Evolutionary conservation across 2,888 invertebrate genomes (phyloP), one percentile per base, ranked within the genome.

Genomic region (Fragum sueziense): DNA sequence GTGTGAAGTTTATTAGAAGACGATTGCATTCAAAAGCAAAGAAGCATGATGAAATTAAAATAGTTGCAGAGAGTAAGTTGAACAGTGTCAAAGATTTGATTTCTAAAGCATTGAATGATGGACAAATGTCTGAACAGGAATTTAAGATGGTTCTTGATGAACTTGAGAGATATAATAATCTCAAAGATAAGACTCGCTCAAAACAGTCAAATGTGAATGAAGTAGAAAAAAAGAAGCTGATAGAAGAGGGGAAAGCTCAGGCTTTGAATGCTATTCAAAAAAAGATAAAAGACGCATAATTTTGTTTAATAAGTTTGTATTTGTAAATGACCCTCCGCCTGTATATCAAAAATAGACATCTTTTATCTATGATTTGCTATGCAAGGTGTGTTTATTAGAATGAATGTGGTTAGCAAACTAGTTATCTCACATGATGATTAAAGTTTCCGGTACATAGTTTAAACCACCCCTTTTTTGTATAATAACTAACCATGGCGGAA

Each of bases 1-100:
- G 68, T 68, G 68, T 68, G 6, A 68, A 68, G 68, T 68, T 34
- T 65, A 51, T 73, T 65, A 65, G 73, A 65, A 65, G 65, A 54
- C 47, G 52, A 51, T 25, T 68, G 51, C 68, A 61, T 72, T 37
- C 20, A 47, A 62, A 72, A 61, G 72, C 73, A 25, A 29, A 73
- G 61, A 77, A 77, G 47, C 73, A 76, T 71, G 22, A 76, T 68
- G 67, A 76, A 20, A 76, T 76, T 34, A 76, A 65, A n/a, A 71
- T 31, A 14, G 14, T 71, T 27, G 72, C 67, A 22, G 71, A 76
- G 4, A 61, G 33, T 41, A 77, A 77, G 33, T 68, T 73, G 51
- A 68, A 73, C 33, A 73, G 73, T 51, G 62, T 72, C 7, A 69
- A 77, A 34, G 73, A 77, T 34, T 41, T 77, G 31, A 65, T 78